Percentiles rank a stretch among this genome's conserved stretches.
Evolutionary conservation across 2,888 invertebrate genomes (phyloP).

Genomic region (Venustoraphidia nigricollis): DNA sequence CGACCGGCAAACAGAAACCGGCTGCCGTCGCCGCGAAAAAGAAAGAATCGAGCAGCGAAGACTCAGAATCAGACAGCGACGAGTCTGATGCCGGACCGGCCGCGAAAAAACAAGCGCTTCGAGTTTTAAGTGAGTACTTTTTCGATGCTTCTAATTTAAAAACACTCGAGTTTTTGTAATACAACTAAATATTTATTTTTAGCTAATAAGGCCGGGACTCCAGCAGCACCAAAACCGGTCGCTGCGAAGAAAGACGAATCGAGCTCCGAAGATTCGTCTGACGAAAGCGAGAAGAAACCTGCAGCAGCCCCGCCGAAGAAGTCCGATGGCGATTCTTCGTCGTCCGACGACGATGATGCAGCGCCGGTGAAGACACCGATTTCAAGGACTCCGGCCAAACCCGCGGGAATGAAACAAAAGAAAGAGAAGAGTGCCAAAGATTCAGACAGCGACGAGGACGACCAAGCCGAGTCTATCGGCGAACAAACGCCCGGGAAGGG

Average conservation of each 20-base stretch:
- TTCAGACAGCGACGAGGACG: slow-evolving; percentile 19
- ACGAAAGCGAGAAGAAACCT: slow-evolving; percentile 5
- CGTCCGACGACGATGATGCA: too few relatives aligned
- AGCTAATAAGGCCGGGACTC: slow-evolving; percentile 5
- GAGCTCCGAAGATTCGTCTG: background rate
- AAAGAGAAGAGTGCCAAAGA: slow-evolving; percentile 18
- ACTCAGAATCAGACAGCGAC: slow-evolving; percentile 21
- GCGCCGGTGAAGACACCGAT: slow-evolving; percentile 7
- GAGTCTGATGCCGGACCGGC: slow-evolving; percentile 9
- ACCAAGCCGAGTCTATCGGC: slow-evolving; percentile 10
- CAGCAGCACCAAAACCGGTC: background rate
- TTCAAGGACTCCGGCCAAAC: slow-evolving; percentile 12
- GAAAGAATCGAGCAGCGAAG: slow-evolving; percentile 28
- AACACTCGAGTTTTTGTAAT: too few relatives aligned
- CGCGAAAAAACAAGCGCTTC: slow-evolving; percentile 9
- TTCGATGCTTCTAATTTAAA: too few relatives aligned
- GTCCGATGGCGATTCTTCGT: too few relatives aligned
- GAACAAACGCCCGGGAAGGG: slow-evolving; percentile 10
- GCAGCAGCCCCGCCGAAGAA: slow-evolving; percentile 2
- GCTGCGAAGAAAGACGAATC: background rate
- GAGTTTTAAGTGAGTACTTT: background rate
- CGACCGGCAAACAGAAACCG: slow-evolving; percentile 7
- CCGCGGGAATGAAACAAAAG: slow-evolving; percentile 15
- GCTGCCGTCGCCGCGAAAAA: slow-evolving; percentile 7
- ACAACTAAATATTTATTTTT: background rate